Base-by-base conservation (phyloP, 2,797 vertebrate species). In the Parambassis ranga region DNA sequence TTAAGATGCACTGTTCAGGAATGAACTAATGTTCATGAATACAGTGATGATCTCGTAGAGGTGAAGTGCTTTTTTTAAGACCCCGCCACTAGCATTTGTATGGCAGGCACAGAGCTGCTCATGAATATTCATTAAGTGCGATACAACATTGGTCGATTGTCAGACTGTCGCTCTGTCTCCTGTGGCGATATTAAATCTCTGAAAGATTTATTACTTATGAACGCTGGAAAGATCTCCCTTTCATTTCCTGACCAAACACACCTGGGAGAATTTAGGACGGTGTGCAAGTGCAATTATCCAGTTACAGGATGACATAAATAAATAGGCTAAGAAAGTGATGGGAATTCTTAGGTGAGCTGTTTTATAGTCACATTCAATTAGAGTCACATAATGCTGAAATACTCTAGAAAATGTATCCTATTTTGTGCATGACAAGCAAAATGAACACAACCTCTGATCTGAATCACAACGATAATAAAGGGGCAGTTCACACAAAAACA, bases 71-170 rank as follows among this genome's bases (percentile, higher is more conserved):
- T 62, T 16, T 47, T 71, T 52, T 33, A 63, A 49, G 68, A 50
- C 60, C 44, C 9, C 14, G 36, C 22, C 37, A 16, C 11, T 30
- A 71, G 61, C 51, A 80, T 90, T 85, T 77, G 76, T 52, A 87
- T 43, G 50, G 22, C 1, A 41, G 65, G 69, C 79, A 72, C 78
- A 68, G 38, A 71, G 67, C 7, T 9, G 2, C 0, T 69, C 66
- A 75, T 91, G 89, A 89, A 92, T 93, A 92, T 92, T 88, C 90
- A 90, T 76, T 38, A 42, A 48, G 65, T 80, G 81, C 87, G 82
- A 87, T 76, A 89, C 85, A 89, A 87, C 86, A 75, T 24, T 81
- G 85, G 89, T 82, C 55, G 57, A 81, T 84, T 90, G 86, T 91
- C 87, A 91, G 83, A 62, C 81, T 86, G 88, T 86, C 78, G 47